These are phyloP conservation scores for Clanis bilineata DNA, from an alignment of 2,888 invertebrate species.

Conservation along the genomic window DNA sequence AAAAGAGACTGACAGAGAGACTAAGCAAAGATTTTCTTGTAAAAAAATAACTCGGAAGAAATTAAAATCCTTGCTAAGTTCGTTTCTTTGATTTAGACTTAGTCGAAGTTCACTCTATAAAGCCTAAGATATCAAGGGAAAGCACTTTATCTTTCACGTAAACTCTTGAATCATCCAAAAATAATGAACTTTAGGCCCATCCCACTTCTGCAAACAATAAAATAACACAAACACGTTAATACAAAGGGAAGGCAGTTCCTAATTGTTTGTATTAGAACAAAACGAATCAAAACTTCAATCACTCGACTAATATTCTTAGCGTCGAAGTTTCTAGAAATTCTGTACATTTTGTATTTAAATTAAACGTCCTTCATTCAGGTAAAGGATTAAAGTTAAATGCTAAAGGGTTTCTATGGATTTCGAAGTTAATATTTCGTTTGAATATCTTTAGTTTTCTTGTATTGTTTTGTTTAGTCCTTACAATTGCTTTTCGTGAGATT, in stretches of 20 bases:
- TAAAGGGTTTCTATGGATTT: background rate
- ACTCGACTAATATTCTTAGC: background rate
- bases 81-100: too few relatives aligned
- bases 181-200: background rate
- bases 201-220: background rate
- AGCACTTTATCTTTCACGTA: too few relatives aligned
- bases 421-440: background rate
- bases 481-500: too few relatives aligned
- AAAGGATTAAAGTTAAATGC: background rate
- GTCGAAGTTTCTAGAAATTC: background rate
- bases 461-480: too few relatives aligned
- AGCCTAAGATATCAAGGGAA: too few relatives aligned
- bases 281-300: constrained; percentile 12
- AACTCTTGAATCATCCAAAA: background rate
- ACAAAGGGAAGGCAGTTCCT: background rate
- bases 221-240: background rate
- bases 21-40: too few relatives aligned
- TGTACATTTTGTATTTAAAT: constrained; percentile 16
- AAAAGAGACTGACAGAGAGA: too few relatives aligned
- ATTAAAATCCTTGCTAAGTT: too few relatives aligned
- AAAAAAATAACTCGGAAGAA: too few relatives aligned
- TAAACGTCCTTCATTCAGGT: background rate
- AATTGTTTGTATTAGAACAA: constrained; percentile 6
- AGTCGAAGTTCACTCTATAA: too few relatives aligned
- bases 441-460: background rate